phyloP scores from a whole-genome alignment of 2,113 vertebrate species.

The Sclerurus mexicanus region DNA sequence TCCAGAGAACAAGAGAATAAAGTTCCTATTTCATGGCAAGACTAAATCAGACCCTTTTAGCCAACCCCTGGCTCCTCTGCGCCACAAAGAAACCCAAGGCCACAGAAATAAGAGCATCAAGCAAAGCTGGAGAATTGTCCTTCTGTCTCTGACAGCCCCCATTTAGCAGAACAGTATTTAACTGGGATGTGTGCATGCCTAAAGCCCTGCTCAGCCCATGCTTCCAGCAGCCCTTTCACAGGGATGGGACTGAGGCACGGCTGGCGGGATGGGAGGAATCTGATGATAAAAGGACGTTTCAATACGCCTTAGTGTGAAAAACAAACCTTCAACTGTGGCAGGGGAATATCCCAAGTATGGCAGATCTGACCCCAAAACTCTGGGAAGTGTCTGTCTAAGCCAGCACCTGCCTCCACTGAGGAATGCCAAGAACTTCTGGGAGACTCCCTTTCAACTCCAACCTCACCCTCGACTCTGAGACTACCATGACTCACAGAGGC shows the following conservation, averaged over 20 bases:
- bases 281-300: background rate
- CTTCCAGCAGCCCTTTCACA: background rate
- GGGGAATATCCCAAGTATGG: background rate
- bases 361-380: background rate
- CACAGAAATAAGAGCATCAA: background rate
- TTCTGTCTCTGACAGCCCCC: background rate
- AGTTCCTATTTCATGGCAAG: background rate
- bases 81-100: background rate
- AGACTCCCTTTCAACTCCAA: accelerated
- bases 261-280: no score
- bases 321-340: background rate
- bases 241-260: background rate
- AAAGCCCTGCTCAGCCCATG: accelerated
- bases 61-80: background rate
- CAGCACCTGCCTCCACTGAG: background rate
- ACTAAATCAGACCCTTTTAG: background rate
- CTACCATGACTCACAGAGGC: accelerated
- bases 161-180: accelerated
- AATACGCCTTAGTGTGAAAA: accelerated
- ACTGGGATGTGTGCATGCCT: accelerated
- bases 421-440: accelerated
- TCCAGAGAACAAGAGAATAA: background rate
- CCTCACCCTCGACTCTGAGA: accelerated
- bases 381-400: accelerated
- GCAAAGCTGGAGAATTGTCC: background rate